Evolutionary conservation across 2,888 invertebrate genomes (phyloP).

Genomic region (Himalopsyche tibetana): DNA sequence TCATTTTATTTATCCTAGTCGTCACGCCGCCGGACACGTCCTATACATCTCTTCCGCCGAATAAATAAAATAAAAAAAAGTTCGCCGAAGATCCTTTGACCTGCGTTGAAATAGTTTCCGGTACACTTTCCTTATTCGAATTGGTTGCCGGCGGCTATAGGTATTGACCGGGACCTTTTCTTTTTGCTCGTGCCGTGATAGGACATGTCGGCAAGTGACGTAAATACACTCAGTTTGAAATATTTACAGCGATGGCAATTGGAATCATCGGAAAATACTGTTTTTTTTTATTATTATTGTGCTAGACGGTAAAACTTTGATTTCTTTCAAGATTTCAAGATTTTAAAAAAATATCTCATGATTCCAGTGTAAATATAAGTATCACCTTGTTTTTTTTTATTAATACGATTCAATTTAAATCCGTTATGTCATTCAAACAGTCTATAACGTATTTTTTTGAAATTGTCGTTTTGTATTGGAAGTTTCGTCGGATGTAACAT

Average conservation of each 20-base stretch:
- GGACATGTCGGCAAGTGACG: constrained; percentile 34
- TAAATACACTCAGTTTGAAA: constrained; percentile 11
- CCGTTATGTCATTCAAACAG: too few species aligned
- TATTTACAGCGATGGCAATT: background rate
- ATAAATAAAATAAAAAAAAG: constrained; percentile 29
- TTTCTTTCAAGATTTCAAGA: too few species aligned
- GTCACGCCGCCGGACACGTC: constrained; percentile 30
- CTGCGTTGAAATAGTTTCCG: constrained; percentile 27
- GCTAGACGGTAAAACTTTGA: too few species aligned
- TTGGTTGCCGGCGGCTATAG: constrained; percentile 31
- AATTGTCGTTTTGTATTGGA: too few species aligned
- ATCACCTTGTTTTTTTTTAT: too few species aligned
- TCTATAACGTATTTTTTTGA: too few species aligned
- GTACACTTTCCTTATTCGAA: constrained; percentile 30
- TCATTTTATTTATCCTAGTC: constrained; percentile 34
- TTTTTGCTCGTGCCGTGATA: constrained; percentile 30
- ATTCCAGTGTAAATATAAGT: too few species aligned
- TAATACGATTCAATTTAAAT: too few species aligned
- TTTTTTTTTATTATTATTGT: background rate
- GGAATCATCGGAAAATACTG: background rate
- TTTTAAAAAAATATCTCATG: too few species aligned
- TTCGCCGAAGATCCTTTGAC: constrained; percentile 30
- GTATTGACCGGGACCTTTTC: constrained; percentile 23
- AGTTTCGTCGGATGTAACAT: too few species aligned
- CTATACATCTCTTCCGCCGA: constrained; percentile 26